phyloP scores from a whole-genome alignment of 2,797 vertebrate species.

The Eupleurogrammus muticus region DNA sequence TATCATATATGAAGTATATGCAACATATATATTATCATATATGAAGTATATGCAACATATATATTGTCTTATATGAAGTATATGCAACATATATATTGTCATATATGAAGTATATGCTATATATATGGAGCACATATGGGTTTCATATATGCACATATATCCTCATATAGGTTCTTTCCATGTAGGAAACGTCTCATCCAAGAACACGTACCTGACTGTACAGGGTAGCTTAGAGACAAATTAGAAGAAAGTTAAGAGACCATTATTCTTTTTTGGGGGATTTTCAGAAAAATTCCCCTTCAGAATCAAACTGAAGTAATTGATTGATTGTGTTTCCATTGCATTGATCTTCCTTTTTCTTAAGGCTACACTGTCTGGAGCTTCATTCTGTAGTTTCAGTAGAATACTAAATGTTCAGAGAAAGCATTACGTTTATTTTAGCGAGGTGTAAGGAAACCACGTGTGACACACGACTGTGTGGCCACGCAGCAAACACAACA shows the following conservation, averaged over 20 bases:
- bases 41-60: too few relatives aligned
- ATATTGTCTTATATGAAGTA: too few relatives aligned
- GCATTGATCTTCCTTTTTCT: background rate
- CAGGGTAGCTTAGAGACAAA: background rate
- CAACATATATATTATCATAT: too few relatives aligned
- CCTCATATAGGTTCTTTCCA: too few relatives aligned
- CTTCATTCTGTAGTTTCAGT: background rate
- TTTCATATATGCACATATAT: too few relatives aligned
- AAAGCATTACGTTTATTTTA: slow-evolving; percentile 27
- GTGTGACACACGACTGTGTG: slow-evolving; percentile 29
- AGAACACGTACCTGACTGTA: background rate
- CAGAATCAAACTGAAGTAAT: background rate
- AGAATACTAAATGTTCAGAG: slow-evolving; percentile 16
- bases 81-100: too few relatives aligned
- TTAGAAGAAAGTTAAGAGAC: background rate
- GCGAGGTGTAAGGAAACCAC: slow-evolving; percentile 32
- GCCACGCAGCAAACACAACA: slow-evolving; percentile 40
- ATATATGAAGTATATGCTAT: too few relatives aligned
- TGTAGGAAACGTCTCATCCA: too few relatives aligned
- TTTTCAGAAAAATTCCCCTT: background rate
- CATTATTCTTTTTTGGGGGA: too few relatives aligned
- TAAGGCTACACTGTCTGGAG: background rate
- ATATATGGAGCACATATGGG: too few relatives aligned
- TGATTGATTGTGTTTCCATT: background rate
- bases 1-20: too few relatives aligned